Evolutionary conservation across 2,113 vertebrate species (phyloP), one percentile per base, ranked within the genome.

Genomic region (Forbesichthys agassizii): DNA sequence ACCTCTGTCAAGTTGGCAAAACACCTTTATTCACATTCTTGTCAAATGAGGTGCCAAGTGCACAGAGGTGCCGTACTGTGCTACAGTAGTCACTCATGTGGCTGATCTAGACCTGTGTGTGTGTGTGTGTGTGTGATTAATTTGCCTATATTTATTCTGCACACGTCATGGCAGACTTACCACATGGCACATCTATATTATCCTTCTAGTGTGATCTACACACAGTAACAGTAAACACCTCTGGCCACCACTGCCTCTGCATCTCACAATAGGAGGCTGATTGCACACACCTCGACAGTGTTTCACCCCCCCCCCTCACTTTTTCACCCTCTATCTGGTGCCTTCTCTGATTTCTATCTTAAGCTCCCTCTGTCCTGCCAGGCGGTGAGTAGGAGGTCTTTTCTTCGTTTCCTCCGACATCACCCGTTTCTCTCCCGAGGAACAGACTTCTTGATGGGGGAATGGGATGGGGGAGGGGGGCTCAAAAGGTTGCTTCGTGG

Each of bases 201-300:
- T 74, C 52, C 71, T 67, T 77, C 65, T 56, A 36, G 76, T 84
- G 74, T 69, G 54, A 65, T 66, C 63, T 1, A 33, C 47, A 83
- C 81, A 87, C 81, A 80, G 14, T 62, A 59, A 58, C 66, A 7
- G 42, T 64, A 52, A 71, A 77, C 55, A 82, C 13, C 70, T 71
- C 55, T 66, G 9, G 68, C 81, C 73, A 62, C 18, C 77, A 79
- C 79, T 74, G 64, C 58, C 67, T 70, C 61, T 33, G 9, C 4
- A 13, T 8, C 2, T 54, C 69, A 89, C 86, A 87, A 88, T 83
- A 54, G 74, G 64, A 59, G 68, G 72, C 78, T 88, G 89, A 90
- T 89, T 89, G 87, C 86, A 83, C 88, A 88, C 85, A 85, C 90
- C 84, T 88, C 90, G 81, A 81, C 83, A 70, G 61, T 81, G 70